Conservation (phyloP, 2,888 invertebrate genomes). For the Dryococelus australis region DNA sequence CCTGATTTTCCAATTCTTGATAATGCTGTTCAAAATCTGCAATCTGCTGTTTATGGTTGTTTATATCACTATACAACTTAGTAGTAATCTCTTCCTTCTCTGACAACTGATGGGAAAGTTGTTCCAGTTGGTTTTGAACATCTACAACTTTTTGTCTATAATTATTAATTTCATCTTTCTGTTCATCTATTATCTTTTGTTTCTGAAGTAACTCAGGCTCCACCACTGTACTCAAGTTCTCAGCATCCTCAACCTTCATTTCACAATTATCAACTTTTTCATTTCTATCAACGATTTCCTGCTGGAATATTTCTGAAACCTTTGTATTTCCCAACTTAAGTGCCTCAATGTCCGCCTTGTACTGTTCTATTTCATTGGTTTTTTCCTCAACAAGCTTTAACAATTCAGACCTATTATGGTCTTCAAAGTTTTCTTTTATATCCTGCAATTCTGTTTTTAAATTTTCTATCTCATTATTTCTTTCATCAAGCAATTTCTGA, state of each 20-base stretch:
- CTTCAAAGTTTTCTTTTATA: background rate
- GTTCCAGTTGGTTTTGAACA: background rate
- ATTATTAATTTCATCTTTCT: background rate
- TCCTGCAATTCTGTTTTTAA: constrained; percentile 6
- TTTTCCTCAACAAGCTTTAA: constrained; percentile 22
- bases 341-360: background rate
- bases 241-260: background rate
- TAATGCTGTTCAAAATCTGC: background rate
- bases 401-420: background rate
- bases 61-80: background rate
- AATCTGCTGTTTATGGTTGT: background rate
- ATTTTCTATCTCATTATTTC: background rate
- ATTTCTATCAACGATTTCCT: background rate
- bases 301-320: background rate
- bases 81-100: background rate
- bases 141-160: background rate
- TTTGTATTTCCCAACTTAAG: background rate
- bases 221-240: background rate
- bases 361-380: background rate
- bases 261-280: background rate
- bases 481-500: background rate
- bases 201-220: background rate
- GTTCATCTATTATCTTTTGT: background rate
- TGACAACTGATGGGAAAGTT: background rate
- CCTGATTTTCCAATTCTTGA: background rate